A percentile compares a stretch with the other conserved stretches of the same genome.
phyloP scores from a whole-genome alignment of 2,113 vertebrate species.

The Eulacestoma nigropectus region DNA sequence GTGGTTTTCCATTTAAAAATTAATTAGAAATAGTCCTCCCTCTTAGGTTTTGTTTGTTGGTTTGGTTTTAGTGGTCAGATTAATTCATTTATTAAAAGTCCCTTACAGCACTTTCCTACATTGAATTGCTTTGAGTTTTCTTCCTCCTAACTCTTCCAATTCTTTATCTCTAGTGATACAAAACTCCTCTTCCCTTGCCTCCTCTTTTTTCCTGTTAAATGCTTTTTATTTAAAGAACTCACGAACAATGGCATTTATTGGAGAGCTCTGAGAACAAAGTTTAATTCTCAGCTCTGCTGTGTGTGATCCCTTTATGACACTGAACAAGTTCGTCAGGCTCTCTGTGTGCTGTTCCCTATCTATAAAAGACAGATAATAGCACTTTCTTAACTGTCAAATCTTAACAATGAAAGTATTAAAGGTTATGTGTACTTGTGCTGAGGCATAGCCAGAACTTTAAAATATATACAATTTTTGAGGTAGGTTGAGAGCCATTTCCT shows the following conservation, averaged over 20 bases:
- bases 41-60: neutral
- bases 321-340: conserved; percentile 14
- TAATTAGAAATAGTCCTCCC: neutral
- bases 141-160: neutral
- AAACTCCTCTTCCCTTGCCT: neutral
- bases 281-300: neutral
- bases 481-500: neutral
- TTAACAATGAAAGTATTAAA: conserved; percentile 23
- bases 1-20: neutral
- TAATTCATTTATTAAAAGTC: neutral
- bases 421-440: conserved; percentile 13
- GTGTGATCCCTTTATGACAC: conserved; percentile 13
- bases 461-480: conserved; percentile 11
- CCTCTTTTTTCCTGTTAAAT: conserved; percentile 1
- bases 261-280: conserved; percentile 13
- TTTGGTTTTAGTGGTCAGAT: neutral
- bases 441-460: conserved; percentile 16
- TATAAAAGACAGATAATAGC: neutral
- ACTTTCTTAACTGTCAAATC: neutral
- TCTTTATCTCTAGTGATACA: neutral
- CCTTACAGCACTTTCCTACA: neutral
- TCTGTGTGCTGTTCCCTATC: neutral
- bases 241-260: neutral
- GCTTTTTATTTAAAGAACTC: conserved; percentile 13
- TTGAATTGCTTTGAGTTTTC: neutral